phyloP scores from a whole-genome alignment of 1,140 invertebrate species.

The Psilanteris sp. region DNA sequence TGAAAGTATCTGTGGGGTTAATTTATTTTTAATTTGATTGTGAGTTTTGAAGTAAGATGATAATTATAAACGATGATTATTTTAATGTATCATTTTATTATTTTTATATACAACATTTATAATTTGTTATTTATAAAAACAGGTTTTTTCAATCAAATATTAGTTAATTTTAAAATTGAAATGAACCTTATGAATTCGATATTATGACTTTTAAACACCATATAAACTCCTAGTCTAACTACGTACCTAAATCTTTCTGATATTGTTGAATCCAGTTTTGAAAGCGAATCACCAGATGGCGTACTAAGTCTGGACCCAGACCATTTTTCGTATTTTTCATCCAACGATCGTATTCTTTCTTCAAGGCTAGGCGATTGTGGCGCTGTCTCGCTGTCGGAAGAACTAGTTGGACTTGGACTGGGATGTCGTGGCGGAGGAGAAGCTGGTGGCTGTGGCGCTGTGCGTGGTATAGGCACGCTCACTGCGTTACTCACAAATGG shows the following conservation, averaged over 20 bases:
- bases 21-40: too few relatives aligned
- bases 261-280: conserved; percentile 81
- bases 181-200: too few relatives aligned
- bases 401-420: conserved; percentile 83
- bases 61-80: too few relatives aligned
- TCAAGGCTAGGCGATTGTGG: conserved; percentile 87
- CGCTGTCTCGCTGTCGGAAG: conserved; percentile 80
- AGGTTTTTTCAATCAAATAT: too few relatives aligned
- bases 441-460: conserved; percentile 80
- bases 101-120: too few relatives aligned
- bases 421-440: conserved; percentile 82
- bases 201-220: too few relatives aligned
- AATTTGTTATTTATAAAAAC: too few relatives aligned
- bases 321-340: conserved; percentile 96
- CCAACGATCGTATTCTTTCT: conserved; percentile 91
- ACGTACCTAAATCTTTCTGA: conserved; percentile 79
- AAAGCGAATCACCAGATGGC: conserved; percentile 81
- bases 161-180: too few relatives aligned
- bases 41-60: too few relatives aligned
- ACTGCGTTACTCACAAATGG: conserved; percentile 67
- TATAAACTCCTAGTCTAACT: too few relatives aligned
- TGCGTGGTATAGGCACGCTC: conserved; percentile 73
- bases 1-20: too few relatives aligned
- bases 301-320: conserved; percentile 84
- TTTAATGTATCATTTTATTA: too few relatives aligned